phyloP scores from a whole-genome alignment of 2,888 invertebrate species.

The Zhuqinia jingwanae region DNA sequence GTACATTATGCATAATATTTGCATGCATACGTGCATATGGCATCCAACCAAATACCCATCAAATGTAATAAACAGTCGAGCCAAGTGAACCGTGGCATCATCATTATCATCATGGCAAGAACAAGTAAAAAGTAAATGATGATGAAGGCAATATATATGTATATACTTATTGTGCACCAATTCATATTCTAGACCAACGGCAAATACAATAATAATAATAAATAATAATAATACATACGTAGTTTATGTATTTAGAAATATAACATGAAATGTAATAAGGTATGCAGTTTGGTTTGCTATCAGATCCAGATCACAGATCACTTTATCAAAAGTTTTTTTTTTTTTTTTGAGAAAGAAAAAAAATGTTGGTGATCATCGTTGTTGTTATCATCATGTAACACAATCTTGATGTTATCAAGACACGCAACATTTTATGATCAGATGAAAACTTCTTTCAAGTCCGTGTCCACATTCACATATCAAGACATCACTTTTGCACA shows the following conservation, averaged over 20 bases:
- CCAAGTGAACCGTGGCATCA: constrained; percentile 50
- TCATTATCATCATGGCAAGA: background rate
- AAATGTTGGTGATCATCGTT: constrained; percentile 34
- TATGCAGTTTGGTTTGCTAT: background rate
- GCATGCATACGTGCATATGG: constrained; percentile 47
- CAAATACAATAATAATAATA: background rate
- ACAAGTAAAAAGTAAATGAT: constrained; percentile 28
- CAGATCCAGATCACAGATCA: constrained; percentile 48
- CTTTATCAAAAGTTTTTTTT: constrained; percentile 49
- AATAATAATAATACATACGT: too few species aligned
- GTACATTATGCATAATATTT: constrained; percentile 43
- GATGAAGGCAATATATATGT: constrained; percentile 15
- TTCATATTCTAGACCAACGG: background rate
- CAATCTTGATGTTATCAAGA: constrained; percentile 50
- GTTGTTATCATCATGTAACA: constrained; percentile 35
- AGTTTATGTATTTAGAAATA: too few species aligned
- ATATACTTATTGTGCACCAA: background rate
- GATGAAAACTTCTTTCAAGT: constrained; percentile 39
- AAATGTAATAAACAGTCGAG: constrained; percentile 38
- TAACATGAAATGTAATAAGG: constrained; percentile 11
- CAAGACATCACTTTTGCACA: constrained; percentile 53
- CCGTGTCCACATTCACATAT: constrained; percentile 16
- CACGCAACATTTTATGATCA: constrained; percentile 49
- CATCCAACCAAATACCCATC: constrained; percentile 54
- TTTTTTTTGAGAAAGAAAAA: too few species aligned